These are phyloP conservation scores for Serranus cabrilla DNA, from an alignment of 2,797 vertebrate genomes.

Conservation along the genomic window DNA sequence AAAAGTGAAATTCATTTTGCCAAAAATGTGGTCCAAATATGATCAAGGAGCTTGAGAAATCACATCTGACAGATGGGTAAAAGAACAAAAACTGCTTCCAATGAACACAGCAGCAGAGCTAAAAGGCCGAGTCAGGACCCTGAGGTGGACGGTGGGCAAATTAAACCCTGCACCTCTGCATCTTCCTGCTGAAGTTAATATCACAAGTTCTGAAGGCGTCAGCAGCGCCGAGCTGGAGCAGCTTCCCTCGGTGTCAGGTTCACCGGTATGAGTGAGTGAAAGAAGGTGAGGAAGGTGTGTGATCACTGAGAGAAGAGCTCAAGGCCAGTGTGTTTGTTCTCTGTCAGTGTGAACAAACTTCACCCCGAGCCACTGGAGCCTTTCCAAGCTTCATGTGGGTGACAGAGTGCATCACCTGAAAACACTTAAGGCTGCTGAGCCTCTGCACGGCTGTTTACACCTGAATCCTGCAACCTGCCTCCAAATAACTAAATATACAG, in stretches of 20 bases:
- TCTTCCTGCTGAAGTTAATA: conserved; percentile 46
- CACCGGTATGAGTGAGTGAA: conserved; percentile 12
- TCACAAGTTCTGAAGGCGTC: conserved; percentile 38
- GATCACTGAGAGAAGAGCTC: conserved; percentile 27
- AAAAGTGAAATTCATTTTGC: neutral
- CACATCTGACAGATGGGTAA: neutral
- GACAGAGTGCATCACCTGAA: conserved; percentile 2
- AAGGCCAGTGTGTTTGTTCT: conserved; percentile 25
- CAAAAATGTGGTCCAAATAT: neutral
- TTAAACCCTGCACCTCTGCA: conserved; percentile 24
- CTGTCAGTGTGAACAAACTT: conserved; percentile 26
- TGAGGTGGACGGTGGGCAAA: conserved; percentile 27
- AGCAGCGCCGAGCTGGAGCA: conserved; percentile 39
- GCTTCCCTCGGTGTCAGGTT: conserved; percentile 14
- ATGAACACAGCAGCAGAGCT: neutral
- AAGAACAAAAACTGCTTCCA: neutral
- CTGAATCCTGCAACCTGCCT: neutral
- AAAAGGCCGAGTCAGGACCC: conserved; percentile 24
- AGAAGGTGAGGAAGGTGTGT: neutral
- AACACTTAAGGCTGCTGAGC: neutral
- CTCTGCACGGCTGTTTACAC: neutral
- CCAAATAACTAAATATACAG: neutral
- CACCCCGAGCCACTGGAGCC: neutral
- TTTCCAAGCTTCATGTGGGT: conserved; percentile 21
- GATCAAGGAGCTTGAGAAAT: neutral